Conservation (phyloP, 2,888 invertebrate species). For the Julus scanicus region DNA sequence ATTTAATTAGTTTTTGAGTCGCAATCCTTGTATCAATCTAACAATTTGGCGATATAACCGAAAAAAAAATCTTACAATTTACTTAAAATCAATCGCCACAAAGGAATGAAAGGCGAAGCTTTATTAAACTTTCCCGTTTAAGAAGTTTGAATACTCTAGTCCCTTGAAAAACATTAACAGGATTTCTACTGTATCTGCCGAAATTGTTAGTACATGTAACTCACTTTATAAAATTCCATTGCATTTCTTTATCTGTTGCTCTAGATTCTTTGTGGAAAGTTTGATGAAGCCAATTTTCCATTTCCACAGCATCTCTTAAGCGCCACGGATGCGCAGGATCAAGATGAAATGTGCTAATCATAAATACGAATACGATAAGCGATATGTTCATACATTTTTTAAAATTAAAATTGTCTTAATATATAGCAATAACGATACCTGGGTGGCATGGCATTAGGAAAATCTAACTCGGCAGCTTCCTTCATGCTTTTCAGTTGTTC, state of each 20-base stretch:
- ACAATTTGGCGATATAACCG: too few relatives aligned
- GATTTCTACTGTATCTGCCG: too few relatives aligned
- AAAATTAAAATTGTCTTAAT: not conserved
- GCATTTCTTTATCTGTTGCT: not conserved
- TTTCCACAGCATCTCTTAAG: not conserved
- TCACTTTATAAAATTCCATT: not conserved
- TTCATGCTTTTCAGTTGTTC: not conserved
- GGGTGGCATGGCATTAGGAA: not conserved
- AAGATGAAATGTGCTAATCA: not conserved
- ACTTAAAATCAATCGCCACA: too few relatives aligned
- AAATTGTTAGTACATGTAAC: not conserved
- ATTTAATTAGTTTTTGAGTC: too few relatives aligned
- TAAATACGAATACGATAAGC: too few relatives aligned
- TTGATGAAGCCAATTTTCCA: not conserved
- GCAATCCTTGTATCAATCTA: too few relatives aligned
- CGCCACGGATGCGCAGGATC: not conserved
- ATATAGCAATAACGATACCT: not conserved
- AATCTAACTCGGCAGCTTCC: not conserved
- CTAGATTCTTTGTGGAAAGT: not conserved
- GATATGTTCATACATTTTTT: too few relatives aligned
- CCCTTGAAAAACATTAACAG: too few relatives aligned
- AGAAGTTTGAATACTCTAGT: too few relatives aligned
- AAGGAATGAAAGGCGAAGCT: too few relatives aligned
- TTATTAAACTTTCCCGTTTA: too few relatives aligned
- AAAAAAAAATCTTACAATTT: too few relatives aligned